Conservation (phyloP, 1,140 invertebrate species). For the Pissodes strobi region DNA sequence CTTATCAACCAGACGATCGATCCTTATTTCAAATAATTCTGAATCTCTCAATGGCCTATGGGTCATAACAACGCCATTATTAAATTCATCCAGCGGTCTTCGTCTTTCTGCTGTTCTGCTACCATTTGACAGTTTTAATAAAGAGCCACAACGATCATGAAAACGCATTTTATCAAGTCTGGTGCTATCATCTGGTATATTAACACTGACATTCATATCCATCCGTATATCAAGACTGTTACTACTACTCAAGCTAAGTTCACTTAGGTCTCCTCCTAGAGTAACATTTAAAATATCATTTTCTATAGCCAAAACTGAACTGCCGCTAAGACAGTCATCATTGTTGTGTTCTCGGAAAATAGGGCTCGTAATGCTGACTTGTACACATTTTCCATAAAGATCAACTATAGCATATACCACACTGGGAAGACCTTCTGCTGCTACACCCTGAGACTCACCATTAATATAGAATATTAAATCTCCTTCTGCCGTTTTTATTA, state of each 20-base stretch:
- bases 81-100: conserved; percentile 90
- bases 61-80: conserved; percentile 92
- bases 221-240: conserved; percentile 55
- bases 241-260: conserved; percentile 55
- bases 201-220: conserved; percentile 55
- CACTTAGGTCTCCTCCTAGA: conserved; percentile 53
- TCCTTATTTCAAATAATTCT: conserved; percentile 91
- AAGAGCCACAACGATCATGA: conserved; percentile 83
- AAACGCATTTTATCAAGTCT: conserved; percentile 74
- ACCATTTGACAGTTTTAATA: conserved; percentile 86
- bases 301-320: conserved; percentile 54
- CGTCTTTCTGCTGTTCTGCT: conserved; percentile 84
- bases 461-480: conserved; percentile 90
- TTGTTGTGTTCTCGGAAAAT: conserved; percentile 53
- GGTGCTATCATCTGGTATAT: conserved; percentile 49
- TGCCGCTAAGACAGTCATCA: conserved; percentile 55
- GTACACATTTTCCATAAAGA: conserved; percentile 91
- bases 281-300: conserved; percentile 55
- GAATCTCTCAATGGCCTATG: conserved; percentile 83
- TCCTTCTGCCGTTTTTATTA: conserved; percentile 78
- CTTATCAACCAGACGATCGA: conserved; percentile 88
- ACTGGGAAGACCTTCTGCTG: conserved; percentile 75
- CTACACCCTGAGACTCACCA: conserved; percentile 84
- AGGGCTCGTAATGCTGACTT: conserved; percentile 70
- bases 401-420: conserved; percentile 85